Evolutionary conservation across 2,888 invertebrate species (phyloP).

Genomic region (Crepidodera aurea): DNA sequence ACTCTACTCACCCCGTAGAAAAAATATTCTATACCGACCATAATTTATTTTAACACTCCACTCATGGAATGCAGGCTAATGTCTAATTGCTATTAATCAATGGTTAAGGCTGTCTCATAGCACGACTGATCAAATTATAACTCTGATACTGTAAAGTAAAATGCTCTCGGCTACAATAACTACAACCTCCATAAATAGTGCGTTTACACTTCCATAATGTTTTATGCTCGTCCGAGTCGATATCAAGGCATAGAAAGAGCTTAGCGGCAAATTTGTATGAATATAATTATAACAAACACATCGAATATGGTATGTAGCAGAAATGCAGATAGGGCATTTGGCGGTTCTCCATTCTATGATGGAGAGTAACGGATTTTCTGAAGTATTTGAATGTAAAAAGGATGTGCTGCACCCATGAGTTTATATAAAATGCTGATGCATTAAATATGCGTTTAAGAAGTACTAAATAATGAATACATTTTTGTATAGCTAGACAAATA

Average conservation of each 20-base stretch:
- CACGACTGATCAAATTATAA: constrained; percentile 64
- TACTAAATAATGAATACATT: too few relatives aligned
- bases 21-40: constrained; percentile 15
- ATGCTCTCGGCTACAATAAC: constrained; percentile 60
- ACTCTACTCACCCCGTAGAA: background rate
- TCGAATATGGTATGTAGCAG: constrained; percentile 6
- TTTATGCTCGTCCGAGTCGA: constrained; percentile 49
- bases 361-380: background rate
- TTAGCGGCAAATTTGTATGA: constrained; percentile 19
- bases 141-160: constrained; percentile 56
- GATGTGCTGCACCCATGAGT: too few relatives aligned
- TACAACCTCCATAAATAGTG: constrained; percentile 61
- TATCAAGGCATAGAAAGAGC: constrained; percentile 24
- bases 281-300: constrained; percentile 22
- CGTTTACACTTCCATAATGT: constrained; percentile 61
- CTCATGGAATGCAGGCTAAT: constrained; percentile 53
- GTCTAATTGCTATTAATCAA: constrained; percentile 62
- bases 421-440: too few relatives aligned
- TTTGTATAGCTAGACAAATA: too few relatives aligned
- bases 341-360: background rate
- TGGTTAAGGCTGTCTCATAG: constrained; percentile 59
- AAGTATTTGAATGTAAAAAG: too few relatives aligned
- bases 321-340: constrained; percentile 8
- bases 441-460: too few relatives aligned
- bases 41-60: constrained; percentile 50